phyloP scores from a whole-genome alignment of 2,113 vertebrate genomes.

The Entomyzon cyanotis region DNA sequence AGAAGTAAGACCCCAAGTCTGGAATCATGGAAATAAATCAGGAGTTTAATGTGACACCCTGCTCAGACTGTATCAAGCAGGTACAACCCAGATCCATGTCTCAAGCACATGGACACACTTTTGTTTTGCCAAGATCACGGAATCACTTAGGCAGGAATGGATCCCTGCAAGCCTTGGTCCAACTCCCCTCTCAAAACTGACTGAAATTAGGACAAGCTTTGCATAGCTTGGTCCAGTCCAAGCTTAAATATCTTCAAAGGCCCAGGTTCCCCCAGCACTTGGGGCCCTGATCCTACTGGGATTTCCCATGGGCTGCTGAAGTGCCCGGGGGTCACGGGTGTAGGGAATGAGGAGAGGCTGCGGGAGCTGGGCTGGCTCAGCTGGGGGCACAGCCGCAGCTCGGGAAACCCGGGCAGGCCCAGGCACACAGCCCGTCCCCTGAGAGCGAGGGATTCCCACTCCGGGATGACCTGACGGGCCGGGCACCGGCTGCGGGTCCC shows the following conservation, averaged over 20 bases:
- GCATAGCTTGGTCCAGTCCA: background rate
- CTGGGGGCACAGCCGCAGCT: background rate
- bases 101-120: accelerated
- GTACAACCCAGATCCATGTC: background rate
- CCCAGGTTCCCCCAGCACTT: accelerated
- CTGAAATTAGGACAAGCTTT: no score
- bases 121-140: background rate
- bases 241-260: background rate
- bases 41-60: background rate
- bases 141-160: background rate
- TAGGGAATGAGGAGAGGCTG: background rate
- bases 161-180: background rate
- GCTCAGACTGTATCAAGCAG: background rate
- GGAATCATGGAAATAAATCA: accelerated
- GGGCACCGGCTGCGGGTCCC: background rate
- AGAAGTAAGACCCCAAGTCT: background rate
- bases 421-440: background rate
- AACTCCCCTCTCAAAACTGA: background rate
- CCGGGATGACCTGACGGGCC: background rate
- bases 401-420: no score
- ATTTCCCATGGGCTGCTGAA: background rate
- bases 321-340: background rate
- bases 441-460: background rate
- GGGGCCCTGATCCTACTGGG: background rate
- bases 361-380: background rate